Percentiles rank a stretch among this genome's conserved stretches.
Conservation (phyloP, 2,888 invertebrate species). For the Nomada lathburiana region DNA sequence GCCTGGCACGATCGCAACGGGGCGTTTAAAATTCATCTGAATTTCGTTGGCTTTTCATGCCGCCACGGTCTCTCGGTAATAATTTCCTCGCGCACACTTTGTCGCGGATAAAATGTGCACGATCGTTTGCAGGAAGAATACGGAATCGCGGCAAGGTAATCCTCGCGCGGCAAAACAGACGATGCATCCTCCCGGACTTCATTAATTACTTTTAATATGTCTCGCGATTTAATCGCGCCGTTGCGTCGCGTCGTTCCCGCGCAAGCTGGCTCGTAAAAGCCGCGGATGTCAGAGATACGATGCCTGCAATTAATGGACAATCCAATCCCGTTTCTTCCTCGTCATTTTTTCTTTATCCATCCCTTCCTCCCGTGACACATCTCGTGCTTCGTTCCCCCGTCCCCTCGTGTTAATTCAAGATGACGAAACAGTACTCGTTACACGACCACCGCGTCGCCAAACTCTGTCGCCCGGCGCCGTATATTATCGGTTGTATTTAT, state of each 20-base stretch:
- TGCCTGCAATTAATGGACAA: slow-evolving; percentile 60
- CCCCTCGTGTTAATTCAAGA: slow-evolving; percentile 42
- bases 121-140: slow-evolving; percentile 11
- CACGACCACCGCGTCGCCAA: slow-evolving; percentile 21
- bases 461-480: background rate
- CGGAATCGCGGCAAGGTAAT: slow-evolving; percentile 1
- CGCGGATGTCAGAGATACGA: slow-evolving; percentile 51
- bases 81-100: background rate
- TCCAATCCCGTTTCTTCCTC: slow-evolving; percentile 24
- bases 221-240: slow-evolving; percentile 52
- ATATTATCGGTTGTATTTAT: slow-evolving; percentile 10
- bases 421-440: slow-evolving; percentile 61
- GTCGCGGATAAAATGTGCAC: background rate
- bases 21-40: background rate
- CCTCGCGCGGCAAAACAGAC: slow-evolving; percentile 18
- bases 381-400: slow-evolving; percentile 1
- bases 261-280: slow-evolving; percentile 55
- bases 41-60: background rate
- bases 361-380: background rate
- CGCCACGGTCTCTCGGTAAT: background rate
- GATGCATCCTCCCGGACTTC: slow-evolving; percentile 44
- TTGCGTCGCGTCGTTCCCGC: slow-evolving; percentile 4
- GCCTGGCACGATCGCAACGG: too few species aligned
- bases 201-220: slow-evolving; percentile 65
- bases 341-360: slow-evolving; percentile 14